Conservation (phyloP, 92 coral and sea anemone genomes). For the Zoanthus sansibaricus region DNA sequence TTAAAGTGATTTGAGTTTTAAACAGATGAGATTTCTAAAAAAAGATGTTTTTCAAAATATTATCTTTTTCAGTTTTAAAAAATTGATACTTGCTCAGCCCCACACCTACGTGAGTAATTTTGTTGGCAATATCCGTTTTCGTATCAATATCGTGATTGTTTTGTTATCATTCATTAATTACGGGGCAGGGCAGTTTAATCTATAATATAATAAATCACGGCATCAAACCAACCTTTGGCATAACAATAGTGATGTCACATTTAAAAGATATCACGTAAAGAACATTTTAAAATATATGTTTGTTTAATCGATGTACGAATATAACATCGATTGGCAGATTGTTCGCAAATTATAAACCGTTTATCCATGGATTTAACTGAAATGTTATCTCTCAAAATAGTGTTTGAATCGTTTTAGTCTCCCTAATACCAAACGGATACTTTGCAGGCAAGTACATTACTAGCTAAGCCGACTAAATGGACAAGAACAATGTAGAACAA, state of each 20-base stretch:
- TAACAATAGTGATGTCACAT: constrained; percentile 18
- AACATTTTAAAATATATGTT: not conserved
- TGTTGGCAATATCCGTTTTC: constrained; percentile 7
- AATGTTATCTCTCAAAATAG: constrained; percentile 18
- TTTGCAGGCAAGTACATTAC: constrained; percentile 39
- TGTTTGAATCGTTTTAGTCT: constrained; percentile 38
- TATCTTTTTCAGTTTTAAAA: not conserved
- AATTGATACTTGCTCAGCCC: constrained; percentile 17
- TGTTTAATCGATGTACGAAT: not conserved
- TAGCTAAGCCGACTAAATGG: constrained; percentile 50
- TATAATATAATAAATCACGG: not conserved
- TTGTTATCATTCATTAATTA: constrained; percentile 43
- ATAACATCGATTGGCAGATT: not conserved
- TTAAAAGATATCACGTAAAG: not conserved
- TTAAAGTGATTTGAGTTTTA: not conserved
- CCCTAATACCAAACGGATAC: constrained; percentile 46
- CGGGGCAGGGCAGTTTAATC: constrained; percentile 31
- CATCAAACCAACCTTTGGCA: not conserved
- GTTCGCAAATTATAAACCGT: not conserved
- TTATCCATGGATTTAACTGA: not conserved
- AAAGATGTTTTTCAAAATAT: not conserved
- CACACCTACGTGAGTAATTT: not conserved
- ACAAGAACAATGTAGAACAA: constrained; percentile 47
- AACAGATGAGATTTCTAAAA: not conserved
- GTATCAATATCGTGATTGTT: constrained; percentile 34